A percentile compares a stretch with the other conserved stretches of the same genome.
These are phyloP conservation scores for Penaeus indicus DNA, from an alignment of 1,140 invertebrate species.

Conservation along the genomic window DNA sequence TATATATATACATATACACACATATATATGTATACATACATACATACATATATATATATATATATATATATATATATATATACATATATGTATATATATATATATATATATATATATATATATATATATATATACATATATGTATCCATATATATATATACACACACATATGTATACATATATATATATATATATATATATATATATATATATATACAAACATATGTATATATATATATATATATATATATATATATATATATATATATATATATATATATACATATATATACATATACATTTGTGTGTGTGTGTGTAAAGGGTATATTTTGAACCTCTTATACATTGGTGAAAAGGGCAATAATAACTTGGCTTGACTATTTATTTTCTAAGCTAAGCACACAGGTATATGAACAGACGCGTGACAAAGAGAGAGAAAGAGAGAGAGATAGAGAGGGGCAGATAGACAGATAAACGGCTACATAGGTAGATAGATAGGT, in stretches of 20 bases:
- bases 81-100: not conserved
- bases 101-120: not conserved
- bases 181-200: not conserved
- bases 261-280: conserved; percentile 8
- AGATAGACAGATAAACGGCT: no score
- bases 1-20: not conserved
- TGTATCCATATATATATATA: not conserved
- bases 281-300: no score
- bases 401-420: no score
- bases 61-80: not conserved
- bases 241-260: conserved; percentile 20
- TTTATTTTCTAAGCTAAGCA: no score
- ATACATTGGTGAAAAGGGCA: no score
- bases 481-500: no score
- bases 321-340: no score
- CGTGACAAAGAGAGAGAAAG: no score
- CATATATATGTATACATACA: not conserved
- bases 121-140: not conserved
- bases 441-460: no score
- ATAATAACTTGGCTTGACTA: no score
- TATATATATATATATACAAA: not conserved
- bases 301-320: not conserved
- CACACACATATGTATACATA: not conserved
- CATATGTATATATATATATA: not conserved
- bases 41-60: not conserved